Evolutionary conservation across 1,140 invertebrate genomes (phyloP).

Genomic region (Lepidurus apus): DNA sequence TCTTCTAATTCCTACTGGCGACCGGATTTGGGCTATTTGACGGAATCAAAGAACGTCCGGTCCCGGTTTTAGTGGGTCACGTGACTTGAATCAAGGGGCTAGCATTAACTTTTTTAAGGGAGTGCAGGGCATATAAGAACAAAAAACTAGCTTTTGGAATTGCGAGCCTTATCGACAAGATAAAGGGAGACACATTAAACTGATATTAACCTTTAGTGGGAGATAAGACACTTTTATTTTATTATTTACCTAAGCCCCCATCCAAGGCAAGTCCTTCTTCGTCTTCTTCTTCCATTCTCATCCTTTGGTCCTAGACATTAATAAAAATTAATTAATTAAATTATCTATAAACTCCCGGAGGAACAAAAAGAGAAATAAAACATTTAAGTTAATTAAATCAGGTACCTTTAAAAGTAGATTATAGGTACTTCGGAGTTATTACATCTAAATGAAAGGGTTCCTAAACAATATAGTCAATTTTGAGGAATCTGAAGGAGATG

Average conservation of each 20-base stretch:
- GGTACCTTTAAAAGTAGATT: too few relatives aligned
- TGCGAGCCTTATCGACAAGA: background rate
- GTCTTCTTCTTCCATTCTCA: conserved; percentile 21
- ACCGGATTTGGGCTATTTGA: conserved; percentile 15
- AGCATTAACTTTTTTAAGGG: background rate
- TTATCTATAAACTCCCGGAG: background rate
- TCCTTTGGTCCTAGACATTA: background rate
- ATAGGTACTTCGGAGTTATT: too few relatives aligned
- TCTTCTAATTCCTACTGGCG: background rate
- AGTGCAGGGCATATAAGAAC: background rate
- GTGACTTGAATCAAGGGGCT: background rate
- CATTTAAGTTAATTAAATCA: too few relatives aligned
- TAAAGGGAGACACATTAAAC: background rate
- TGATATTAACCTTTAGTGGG: background rate
- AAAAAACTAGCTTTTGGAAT: background rate
- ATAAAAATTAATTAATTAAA: background rate
- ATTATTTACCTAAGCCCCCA: background rate
- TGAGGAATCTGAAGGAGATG: background rate
- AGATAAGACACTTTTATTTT: background rate
- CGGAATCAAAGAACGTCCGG: conserved; percentile 20
- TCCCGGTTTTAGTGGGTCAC: conserved; percentile 12
- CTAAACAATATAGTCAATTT: background rate
- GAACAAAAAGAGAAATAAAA: too few relatives aligned
- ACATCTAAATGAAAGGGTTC: too few relatives aligned
- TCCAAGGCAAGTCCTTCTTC: background rate